Conservation (phyloP, 2,797 vertebrate species). For the Labeo calbasu region DNA sequence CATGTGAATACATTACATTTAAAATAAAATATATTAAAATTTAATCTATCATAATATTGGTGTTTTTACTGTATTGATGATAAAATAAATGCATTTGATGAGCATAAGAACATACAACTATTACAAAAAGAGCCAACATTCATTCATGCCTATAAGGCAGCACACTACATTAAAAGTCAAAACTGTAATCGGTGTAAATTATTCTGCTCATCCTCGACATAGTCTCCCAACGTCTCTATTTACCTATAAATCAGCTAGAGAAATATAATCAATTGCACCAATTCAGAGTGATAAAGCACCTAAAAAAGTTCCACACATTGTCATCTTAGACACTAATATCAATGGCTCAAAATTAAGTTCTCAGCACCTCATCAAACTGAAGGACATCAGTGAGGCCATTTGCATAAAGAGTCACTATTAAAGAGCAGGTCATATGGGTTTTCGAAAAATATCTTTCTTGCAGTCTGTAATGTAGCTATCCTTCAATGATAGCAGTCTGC, state of each 20-base stretch:
- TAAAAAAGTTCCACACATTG: background rate
- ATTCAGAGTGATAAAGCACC: constrained; percentile 27
- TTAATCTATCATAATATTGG: background rate
- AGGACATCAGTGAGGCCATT: background rate
- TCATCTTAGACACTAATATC: constrained; percentile 14
- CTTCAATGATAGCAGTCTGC: too few relatives aligned
- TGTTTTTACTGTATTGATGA: background rate
- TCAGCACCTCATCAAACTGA: background rate
- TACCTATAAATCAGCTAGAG: constrained; percentile 14
- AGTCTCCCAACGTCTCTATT: background rate
- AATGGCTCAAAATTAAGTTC: constrained; percentile 5
- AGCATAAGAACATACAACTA: background rate
- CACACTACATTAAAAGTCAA: background rate
- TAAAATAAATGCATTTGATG: background rate
- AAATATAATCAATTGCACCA: constrained; percentile 1
- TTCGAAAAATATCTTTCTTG: too few relatives aligned
- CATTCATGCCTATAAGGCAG: background rate
- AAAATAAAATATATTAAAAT: background rate
- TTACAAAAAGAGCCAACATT: background rate
- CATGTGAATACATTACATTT: background rate
- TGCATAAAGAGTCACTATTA: background rate
- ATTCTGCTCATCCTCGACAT: background rate
- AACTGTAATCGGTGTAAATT: background rate
- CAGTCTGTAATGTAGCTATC: too few relatives aligned
- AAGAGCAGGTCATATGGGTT: background rate